These are phyloP conservation scores for Nomada ruficornis DNA, from an alignment of 2,888 invertebrate genomes.

Conservation along the genomic window DNA sequence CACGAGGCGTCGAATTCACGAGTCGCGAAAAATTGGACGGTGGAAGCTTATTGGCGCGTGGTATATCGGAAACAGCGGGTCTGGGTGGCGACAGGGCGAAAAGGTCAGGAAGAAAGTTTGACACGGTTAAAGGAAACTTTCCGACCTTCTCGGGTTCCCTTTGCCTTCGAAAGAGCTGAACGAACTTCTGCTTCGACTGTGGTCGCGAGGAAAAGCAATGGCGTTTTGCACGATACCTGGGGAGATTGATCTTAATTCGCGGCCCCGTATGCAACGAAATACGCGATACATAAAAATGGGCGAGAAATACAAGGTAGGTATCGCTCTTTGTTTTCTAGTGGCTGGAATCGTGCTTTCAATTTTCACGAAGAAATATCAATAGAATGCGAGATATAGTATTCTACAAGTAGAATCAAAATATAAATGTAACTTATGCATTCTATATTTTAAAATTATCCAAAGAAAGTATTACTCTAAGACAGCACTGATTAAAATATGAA, in stretches of 20 bases:
- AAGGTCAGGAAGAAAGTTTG: conserved; percentile 43
- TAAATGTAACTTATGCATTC: no score
- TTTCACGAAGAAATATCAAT: no score
- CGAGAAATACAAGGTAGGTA: no score
- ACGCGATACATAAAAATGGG: neutral
- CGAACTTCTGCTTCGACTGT: conserved; percentile 1
- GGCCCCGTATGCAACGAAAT: neutral
- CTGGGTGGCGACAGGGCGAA: conserved; percentile 25
- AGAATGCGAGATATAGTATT: no score
- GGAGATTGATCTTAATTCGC: neutral
- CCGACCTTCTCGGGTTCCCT: neutral
- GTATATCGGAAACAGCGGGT: conserved; percentile 47
- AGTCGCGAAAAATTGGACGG: conserved; percentile 36
- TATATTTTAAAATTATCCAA: no score
- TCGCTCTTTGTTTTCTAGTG: no score
- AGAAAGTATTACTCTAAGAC: no score
- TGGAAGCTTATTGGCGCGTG: conserved; percentile 41
- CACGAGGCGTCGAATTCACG: conserved; percentile 34
- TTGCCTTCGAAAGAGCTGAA: neutral
- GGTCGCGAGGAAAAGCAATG: neutral
- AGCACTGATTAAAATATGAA: no score
- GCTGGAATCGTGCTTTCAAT: no score
- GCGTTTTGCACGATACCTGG: neutral
- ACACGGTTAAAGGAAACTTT: conserved; percentile 30
- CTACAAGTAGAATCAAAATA: no score